Evolutionary conservation across 1,140 invertebrate species (phyloP).

Genomic region (Drosophila elegans): DNA sequence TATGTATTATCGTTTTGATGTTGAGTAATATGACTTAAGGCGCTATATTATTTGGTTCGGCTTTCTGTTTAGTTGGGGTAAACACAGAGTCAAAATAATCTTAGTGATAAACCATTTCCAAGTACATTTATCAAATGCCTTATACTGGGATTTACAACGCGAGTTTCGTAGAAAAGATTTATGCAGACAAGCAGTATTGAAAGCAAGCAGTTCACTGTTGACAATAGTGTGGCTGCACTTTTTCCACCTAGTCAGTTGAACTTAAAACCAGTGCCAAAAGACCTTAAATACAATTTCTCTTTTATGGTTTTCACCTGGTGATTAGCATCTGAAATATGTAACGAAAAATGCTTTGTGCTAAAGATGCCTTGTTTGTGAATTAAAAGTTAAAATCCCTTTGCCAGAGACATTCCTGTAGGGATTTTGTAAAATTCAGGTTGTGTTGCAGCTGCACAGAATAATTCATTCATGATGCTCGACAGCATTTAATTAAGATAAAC

Average conservation of each 20-base stretch:
- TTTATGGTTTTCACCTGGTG: neutral
- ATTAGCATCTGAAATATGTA: neutral
- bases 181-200: too few species aligned
- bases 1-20: slow-evolving; percentile 1
- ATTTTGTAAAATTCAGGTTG: slow-evolving; percentile 7
- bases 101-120: too few species aligned
- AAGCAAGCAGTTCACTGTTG: too few species aligned
- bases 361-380: neutral
- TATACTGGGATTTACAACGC: too few species aligned
- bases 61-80: too few species aligned
- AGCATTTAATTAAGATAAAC: slow-evolving; percentile 33
- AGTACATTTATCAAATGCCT: too few species aligned
- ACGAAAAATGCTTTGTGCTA: neutral
- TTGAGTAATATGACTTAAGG: neutral
- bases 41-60: too few species aligned
- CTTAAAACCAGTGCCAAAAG: neutral
- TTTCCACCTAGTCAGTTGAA: too few species aligned
- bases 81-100: neutral
- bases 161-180: too few species aligned
- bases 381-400: neutral
- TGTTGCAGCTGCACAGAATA: slow-evolving; percentile 11
- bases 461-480: slow-evolving; percentile 15
- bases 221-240: too few species aligned
- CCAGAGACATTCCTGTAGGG: neutral
- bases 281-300: neutral